A percentile compares a stretch with the other conserved stretches of the same genome.
These are phyloP conservation scores for Diploscapter pachys DNA, from an alignment of 1,140 invertebrate species.

Conservation along the genomic window DNA sequence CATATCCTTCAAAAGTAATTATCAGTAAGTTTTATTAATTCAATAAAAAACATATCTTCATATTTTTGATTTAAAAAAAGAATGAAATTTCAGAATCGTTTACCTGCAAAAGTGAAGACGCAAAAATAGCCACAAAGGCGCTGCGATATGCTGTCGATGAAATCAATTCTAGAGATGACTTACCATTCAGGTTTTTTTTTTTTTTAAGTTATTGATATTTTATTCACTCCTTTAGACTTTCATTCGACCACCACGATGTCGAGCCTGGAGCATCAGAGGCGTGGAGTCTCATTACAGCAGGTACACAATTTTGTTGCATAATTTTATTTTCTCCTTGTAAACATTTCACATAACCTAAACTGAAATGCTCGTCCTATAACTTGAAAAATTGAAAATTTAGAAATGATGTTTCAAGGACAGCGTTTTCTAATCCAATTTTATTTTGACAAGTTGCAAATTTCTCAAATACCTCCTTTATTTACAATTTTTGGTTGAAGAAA, in stretches of 20 bases:
- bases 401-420: no score
- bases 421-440: no score
- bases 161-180: conserved; percentile 30
- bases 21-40: conserved; percentile 1
- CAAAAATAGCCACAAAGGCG: conserved; percentile 13
- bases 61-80: not conserved
- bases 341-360: no score
- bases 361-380: no score
- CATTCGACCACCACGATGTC: conserved; percentile 27
- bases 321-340: not conserved
- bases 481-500: no score
- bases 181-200: conserved; percentile 16
- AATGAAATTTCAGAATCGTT: conserved; percentile 25
- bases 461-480: no score
- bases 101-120: conserved; percentile 13
- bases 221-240: conserved; percentile 17
- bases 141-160: conserved; percentile 24
- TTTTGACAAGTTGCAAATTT: no score
- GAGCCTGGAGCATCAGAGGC: conserved; percentile 25
- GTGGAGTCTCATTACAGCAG: conserved; percentile 17
- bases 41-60: not conserved
- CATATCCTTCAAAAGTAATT: conserved; percentile 9
- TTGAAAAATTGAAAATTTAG: no score
- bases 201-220: not conserved
- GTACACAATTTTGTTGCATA: not conserved